Conservation (phyloP, 37 sponge, comb jelly and placozoan genomes). For the Aplysina aerophoba region DNA sequence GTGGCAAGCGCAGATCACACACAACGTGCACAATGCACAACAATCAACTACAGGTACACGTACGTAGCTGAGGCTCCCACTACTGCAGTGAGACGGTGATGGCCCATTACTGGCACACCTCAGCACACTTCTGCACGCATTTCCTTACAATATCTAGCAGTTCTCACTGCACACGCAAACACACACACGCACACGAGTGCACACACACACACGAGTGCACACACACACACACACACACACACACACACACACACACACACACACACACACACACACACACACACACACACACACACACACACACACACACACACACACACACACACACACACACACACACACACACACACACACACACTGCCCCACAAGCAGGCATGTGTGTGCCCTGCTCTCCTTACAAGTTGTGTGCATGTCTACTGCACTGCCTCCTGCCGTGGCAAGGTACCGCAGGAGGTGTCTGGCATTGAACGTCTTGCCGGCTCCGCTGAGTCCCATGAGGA, state of each 20-base stretch:
- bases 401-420: constrained; percentile 39
- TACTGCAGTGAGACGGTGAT: too few species aligned
- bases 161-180: constrained; percentile 7
- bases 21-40: too few species aligned
- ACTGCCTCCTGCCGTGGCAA: constrained; percentile 73
- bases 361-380: too few species aligned
- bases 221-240: constrained; percentile 1
- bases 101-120: too few species aligned
- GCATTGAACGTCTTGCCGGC: constrained; percentile 95
- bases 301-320: too few species aligned
- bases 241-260: constrained; percentile 35
- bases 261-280: too few species aligned
- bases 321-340: constrained; percentile 1
- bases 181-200: constrained; percentile 12
- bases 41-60: too few species aligned
- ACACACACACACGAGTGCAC: background rate
- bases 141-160: too few species aligned
- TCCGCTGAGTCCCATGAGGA: constrained; percentile 91
- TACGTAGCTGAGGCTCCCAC: too few species aligned
- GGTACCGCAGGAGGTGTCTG: constrained; percentile 82
- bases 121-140: too few species aligned
- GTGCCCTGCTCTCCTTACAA: too few species aligned
- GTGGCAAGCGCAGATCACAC: too few species aligned
- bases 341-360: constrained; percentile 35
- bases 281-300: background rate